Evolutionary conservation across 2,113 vertebrate species (phyloP).

Genomic region (Xiphophorus couchianus): DNA sequence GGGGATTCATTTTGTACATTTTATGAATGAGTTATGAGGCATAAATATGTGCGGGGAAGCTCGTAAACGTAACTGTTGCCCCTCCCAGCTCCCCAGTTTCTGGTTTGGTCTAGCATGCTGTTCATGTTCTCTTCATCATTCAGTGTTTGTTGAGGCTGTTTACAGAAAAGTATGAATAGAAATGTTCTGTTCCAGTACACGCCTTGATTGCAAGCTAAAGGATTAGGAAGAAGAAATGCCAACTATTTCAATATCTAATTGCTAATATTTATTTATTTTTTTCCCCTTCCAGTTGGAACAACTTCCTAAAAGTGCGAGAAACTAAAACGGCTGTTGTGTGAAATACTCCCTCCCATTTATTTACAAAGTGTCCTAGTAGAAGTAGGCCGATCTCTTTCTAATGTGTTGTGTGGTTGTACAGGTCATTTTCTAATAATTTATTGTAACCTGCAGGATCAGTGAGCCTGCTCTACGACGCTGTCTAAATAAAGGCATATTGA

Average conservation of each 20-base stretch:
- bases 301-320: conserved; percentile 20
- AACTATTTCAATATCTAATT: too few species aligned
- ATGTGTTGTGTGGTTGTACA: conserved; percentile 62
- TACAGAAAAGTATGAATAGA: background rate
- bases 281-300: too few species aligned
- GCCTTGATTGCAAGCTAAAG: background rate
- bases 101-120: conserved; percentile 33
- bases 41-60: conserved; percentile 43
- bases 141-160: background rate
- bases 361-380: conserved; percentile 51
- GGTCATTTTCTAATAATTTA: conserved; percentile 59
- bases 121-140: background rate
- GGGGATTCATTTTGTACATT: conserved; percentile 5
- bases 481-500: conserved; percentile 41
- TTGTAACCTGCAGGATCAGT: conserved; percentile 49
- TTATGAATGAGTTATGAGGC: conserved; percentile 9
- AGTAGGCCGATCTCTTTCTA: conserved; percentile 54
- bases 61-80: background rate
- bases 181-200: background rate
- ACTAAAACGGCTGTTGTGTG: background rate
- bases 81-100: conserved; percentile 16
- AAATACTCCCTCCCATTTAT: conserved; percentile 19
- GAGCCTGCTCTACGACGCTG: conserved; percentile 30
- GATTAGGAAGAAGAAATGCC: too few species aligned
- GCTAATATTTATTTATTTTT: too few species aligned